Evolutionary conservation across 1,140 invertebrate genomes (phyloP).

Genomic region (Solen grandis): DNA sequence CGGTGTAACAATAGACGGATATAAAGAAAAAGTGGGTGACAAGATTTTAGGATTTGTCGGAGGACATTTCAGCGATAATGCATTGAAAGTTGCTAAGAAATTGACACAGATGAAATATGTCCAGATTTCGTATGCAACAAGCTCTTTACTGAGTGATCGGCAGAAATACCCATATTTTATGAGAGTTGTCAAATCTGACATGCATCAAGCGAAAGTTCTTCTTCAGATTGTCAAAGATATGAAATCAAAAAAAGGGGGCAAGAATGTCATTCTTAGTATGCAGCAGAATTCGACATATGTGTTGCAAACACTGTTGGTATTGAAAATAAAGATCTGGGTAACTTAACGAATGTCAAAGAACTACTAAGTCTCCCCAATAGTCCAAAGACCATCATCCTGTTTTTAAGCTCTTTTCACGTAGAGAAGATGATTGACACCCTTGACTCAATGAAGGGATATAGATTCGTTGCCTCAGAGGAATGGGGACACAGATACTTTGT

Average conservation of each 20-base stretch:
- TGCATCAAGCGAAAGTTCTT: constrained; percentile 13
- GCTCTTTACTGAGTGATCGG: not conserved
- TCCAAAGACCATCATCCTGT: constrained; percentile 25
- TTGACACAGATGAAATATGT: constrained; percentile 1
- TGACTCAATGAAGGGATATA: constrained; percentile 15
- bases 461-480: constrained; percentile 31
- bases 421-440: constrained; percentile 1
- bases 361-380: not conserved
- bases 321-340: not conserved
- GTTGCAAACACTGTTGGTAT: constrained; percentile 3
- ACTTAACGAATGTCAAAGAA: not conserved
- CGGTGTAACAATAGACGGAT: constrained; percentile 12
- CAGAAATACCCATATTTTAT: constrained; percentile 28
- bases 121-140: constrained; percentile 38
- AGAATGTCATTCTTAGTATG: not conserved
- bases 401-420: constrained; percentile 20
- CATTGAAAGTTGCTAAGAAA: not conserved
- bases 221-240: constrained; percentile 2
- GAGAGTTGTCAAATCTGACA: constrained; percentile 5
- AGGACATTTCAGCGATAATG: constrained; percentile 33
- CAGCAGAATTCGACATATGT: constrained; percentile 4
- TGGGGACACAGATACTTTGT: constrained; percentile 20
- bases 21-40: constrained; percentile 4
- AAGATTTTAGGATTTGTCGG: constrained; percentile 39
- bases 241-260: constrained; percentile 11